Evolutionary conservation across 1,140 invertebrate genomes (phyloP).

Genomic region (Chionoecetes opilio): DNA sequence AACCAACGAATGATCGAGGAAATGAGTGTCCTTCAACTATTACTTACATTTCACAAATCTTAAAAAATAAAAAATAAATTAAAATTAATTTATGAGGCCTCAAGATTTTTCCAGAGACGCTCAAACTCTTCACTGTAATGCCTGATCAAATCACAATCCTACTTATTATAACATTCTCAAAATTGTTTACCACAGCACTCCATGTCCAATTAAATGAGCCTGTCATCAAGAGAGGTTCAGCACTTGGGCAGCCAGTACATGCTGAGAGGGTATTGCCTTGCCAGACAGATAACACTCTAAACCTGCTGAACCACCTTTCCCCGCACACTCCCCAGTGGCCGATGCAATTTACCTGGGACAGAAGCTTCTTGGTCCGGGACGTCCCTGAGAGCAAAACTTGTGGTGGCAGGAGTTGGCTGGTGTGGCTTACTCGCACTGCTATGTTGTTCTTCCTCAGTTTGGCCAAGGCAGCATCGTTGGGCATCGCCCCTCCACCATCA

Average conservation of each 20-base stretch:
- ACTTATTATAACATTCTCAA: constrained; percentile 85
- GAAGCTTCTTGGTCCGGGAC: not conserved
- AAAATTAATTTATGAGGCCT: too few relatives aligned
- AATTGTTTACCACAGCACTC: constrained; percentile 88
- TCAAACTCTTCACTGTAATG: constrained; percentile 84
- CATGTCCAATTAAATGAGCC: constrained; percentile 92
- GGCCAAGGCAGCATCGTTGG: constrained; percentile 86
- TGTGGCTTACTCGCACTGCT: constrained; percentile 83
- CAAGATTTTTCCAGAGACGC: constrained; percentile 83
- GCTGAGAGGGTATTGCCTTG: not conserved
- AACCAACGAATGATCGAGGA: too few relatives aligned
- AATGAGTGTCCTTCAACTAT: too few relatives aligned
- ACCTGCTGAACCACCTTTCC: not conserved
- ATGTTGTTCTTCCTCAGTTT: constrained; percentile 86
- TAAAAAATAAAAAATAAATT: too few relatives aligned
- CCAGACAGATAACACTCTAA: not conserved
- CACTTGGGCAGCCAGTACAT: not conserved
- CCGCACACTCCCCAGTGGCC: not conserved
- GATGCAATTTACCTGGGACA: not conserved
- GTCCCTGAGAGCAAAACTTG: constrained; percentile 91
- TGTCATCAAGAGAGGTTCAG: constrained; percentile 86
- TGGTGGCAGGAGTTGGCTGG: constrained; percentile 89
- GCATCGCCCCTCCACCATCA: constrained; percentile 42
- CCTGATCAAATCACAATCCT: constrained; percentile 83
- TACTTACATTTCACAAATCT: too few relatives aligned